Conservation (phyloP, 1,140 invertebrate genomes). For the Polypedilum vanderplanki region DNA sequence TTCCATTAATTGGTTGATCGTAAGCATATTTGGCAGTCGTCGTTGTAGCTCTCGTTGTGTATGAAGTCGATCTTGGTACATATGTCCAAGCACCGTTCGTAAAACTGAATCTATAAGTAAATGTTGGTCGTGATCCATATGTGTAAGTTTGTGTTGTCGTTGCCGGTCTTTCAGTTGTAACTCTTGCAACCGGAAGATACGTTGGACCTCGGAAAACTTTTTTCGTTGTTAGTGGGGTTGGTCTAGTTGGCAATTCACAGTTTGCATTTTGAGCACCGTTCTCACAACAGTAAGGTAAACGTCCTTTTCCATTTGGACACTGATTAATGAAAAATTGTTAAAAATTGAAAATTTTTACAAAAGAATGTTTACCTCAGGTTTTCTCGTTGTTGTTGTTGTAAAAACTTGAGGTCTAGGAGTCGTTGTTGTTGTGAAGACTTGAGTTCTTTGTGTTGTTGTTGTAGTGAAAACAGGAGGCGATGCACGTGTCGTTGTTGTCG, state of each 20-base stretch:
- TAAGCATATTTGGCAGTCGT: conserved; percentile 3
- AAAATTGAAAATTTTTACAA: background rate
- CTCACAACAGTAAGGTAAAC: conserved; percentile 6
- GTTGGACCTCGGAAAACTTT: background rate
- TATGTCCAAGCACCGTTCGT: background rate
- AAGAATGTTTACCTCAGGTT: background rate
- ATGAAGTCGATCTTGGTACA: background rate
- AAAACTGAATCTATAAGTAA: background rate
- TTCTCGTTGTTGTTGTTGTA: background rate
- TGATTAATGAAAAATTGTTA: background rate
- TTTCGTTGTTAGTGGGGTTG: background rate
- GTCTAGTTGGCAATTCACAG: conserved; percentile 16
- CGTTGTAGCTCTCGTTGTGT: background rate
- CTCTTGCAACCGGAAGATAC: background rate
- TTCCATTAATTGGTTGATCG: background rate
- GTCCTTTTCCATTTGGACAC: background rate
- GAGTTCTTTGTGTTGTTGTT: background rate
- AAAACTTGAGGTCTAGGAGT: background rate
- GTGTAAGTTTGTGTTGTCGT: background rate
- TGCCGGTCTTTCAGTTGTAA: background rate
- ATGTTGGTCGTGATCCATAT: background rate
- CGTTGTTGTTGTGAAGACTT: background rate
- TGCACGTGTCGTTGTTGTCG: background rate
- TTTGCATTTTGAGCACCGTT: conserved; percentile 3
- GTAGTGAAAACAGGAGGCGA: background rate